Evolutionary conservation across 2,113 vertebrate genomes (phyloP).

Genomic region (Podiceps cristatus): DNA sequence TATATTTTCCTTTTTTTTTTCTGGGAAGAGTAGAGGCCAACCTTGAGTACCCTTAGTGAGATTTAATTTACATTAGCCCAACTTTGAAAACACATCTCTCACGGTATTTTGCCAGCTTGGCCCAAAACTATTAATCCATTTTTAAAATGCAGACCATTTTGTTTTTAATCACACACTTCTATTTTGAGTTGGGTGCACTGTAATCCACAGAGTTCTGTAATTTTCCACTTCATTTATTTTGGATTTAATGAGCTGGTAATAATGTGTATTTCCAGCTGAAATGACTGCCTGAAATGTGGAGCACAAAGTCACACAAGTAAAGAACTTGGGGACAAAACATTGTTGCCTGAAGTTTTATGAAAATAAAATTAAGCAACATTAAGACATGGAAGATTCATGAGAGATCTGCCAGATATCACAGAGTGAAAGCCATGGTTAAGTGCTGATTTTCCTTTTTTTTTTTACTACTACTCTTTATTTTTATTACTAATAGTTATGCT

Average conservation of each 20-base stretch:
- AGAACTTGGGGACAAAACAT: neutral
- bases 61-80: neutral
- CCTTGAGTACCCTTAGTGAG: neutral
- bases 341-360: neutral
- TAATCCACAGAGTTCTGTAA: conserved; percentile 64
- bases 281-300: conserved; percentile 42
- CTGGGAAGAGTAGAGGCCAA: neutral
- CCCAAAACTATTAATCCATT: conserved; percentile 42
- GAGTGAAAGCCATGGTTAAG: neutral
- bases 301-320: conserved; percentile 49
- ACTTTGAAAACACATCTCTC: neutral
- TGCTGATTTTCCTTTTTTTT: neutral
- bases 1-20: neutral
- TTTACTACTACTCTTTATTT: neutral
- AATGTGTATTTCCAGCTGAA: conserved; percentile 65
- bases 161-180: conserved; percentile 62
- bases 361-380: neutral
- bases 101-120: conserved; percentile 15
- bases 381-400: neutral
- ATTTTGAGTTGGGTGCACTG: conserved; percentile 61
- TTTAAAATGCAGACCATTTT: conserved; percentile 32
- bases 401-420: neutral
- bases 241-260: conserved; percentile 65
- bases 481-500: neutral
- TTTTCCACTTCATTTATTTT: conserved; percentile 65